Base-by-base conservation (phyloP, 2,113 vertebrate species). In the Galeopterus variegatus region DNA sequence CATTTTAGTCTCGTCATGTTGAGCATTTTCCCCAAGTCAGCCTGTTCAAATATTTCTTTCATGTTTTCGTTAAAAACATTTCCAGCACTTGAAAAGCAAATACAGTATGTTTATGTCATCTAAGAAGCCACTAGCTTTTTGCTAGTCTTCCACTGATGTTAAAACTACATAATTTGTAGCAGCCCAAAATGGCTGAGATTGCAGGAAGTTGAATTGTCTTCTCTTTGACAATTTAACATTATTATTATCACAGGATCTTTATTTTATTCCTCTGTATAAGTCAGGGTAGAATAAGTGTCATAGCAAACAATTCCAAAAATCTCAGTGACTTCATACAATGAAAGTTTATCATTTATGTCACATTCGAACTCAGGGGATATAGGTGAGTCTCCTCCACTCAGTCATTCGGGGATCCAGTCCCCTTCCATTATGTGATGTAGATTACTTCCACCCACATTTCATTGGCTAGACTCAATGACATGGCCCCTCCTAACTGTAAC, bases 31-130 rank as follows among this genome's bases (percentile, higher is more conserved):
- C 73, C 77, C 72, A 96, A 98, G 85, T 95, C 41, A 88, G 72
- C 82, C 95, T 98, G 75, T 96, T 96, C 90, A 97, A 96, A 89
- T 95, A 94, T 96, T 97, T 97, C 93, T 96, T 96, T 96, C 88
- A 75, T 97, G 93, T 96, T 97, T 96, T 94, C 93, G 72, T 94
- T 96, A 94, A 93, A 97, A 96, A 94, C 81, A 91, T 97, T 98
- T 96, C 77, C 67, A 97, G 93, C 64, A 95, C 95, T 96, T 98
- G 93, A 97, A 97, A 98, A 97, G 88, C 96, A 98, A 97, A 98
- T 98, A 91, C 58, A 84, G 82, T 93, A 90, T 96, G 95, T 98
- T 97, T 97, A 97, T 97, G 77, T 86, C 96, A 95, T 96, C 90
- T 88, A 95, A 96, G 94, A 97, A 97, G 86, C 73, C 0, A 1